Conservation (phyloP, 2,113 vertebrate species). For the Lagenorhynchus albirostris region DNA sequence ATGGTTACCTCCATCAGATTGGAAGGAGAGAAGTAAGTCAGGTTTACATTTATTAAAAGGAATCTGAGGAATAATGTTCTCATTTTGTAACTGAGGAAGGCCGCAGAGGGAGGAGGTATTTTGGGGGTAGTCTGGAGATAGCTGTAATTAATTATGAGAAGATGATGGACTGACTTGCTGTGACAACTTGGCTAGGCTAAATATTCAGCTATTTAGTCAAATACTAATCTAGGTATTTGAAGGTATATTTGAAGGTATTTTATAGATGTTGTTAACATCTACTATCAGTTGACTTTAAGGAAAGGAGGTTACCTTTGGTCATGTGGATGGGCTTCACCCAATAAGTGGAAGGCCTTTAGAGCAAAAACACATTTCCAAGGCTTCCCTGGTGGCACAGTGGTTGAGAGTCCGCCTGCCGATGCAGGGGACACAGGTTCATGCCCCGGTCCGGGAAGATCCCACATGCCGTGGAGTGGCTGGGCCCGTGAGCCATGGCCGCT, state of each 20-base stretch:
- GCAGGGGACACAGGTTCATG: too few relatives aligned
- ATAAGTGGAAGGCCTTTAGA: not conserved
- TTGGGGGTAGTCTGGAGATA: not conserved
- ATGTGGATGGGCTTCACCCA: not conserved
- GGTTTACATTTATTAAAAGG: too few relatives aligned
- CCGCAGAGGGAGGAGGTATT: not conserved
- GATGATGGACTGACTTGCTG: not conserved
- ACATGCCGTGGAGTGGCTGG: too few relatives aligned
- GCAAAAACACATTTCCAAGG: not conserved
- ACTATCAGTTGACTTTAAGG: not conserved
- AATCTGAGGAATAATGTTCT: not conserved
- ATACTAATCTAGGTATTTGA: not conserved
- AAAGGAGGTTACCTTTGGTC: not conserved
- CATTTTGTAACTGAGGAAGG: not conserved
- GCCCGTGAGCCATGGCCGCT: too few relatives aligned
- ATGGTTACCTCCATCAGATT: too few relatives aligned
- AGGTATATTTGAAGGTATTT: not conserved
- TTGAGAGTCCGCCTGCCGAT: too few relatives aligned
- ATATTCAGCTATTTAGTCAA: not conserved
- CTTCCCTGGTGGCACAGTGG: too few relatives aligned
- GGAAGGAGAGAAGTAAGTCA: too few relatives aligned
- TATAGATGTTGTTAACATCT: not conserved
- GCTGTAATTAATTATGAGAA: not conserved
- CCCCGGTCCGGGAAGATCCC: too few relatives aligned
- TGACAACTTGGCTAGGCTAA: not conserved